Evolutionary conservation across 2,113 vertebrate genomes (phyloP).

Genomic region (Apodemus speciosus): DNA sequence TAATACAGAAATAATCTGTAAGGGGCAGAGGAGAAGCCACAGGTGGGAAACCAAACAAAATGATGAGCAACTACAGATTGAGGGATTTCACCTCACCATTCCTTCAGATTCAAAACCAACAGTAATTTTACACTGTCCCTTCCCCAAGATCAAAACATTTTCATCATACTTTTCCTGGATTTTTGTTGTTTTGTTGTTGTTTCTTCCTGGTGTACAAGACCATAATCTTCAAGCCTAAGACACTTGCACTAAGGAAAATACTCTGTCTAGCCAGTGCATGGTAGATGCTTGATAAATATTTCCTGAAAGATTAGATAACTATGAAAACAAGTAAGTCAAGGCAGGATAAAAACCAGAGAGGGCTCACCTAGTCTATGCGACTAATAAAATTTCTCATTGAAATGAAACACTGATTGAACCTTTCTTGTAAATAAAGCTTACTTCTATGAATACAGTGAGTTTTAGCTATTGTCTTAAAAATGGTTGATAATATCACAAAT

Average conservation of each 20-base stretch:
- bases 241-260: not conserved
- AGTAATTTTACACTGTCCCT: not conserved
- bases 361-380: not conserved
- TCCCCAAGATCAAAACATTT: not conserved
- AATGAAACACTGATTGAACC: constrained; percentile 1
- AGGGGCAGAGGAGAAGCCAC: constrained; percentile 17
- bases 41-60: not conserved
- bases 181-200: not conserved
- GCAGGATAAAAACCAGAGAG: not conserved
- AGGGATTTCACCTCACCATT: not conserved
- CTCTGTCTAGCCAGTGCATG: not conserved
- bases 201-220: not conserved
- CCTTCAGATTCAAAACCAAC: not conserved
- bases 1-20: constrained; percentile 10
- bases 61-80: constrained; percentile 17
- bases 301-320: not conserved
- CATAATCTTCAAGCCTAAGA: not conserved
- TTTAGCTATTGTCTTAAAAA: constrained; percentile 17
- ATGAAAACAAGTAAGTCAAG: not conserved
- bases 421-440: not conserved
- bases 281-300: not conserved
- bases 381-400: not conserved
- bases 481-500: not conserved
- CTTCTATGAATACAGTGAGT: not conserved
- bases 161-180: not conserved